Base-by-base conservation (phyloP, 2,797 vertebrate genomes). In the Stomatorhinus walkeri region DNA sequence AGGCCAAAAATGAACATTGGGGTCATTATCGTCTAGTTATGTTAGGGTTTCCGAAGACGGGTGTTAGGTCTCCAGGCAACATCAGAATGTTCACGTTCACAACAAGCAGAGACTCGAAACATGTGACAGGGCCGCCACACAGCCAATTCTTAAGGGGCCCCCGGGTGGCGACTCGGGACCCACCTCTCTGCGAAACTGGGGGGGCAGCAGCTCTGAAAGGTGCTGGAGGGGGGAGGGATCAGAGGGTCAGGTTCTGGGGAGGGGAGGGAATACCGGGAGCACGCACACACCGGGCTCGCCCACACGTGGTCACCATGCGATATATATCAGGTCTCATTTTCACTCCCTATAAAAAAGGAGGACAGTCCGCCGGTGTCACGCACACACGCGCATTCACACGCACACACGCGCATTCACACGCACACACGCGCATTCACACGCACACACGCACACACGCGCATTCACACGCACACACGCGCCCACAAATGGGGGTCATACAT, bases 401-500 rank as follows among this genome's bases (percentile, higher is more conserved):
- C 87, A 22, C 36, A 88, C 46, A 32, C n/a, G 10, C 52, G 81
- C 85, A 54, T 4, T 0, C 43, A 0, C 43, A 43, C 1, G 2
- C 87, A 22, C 36, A 88, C 46, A 32, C n/a, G 10, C 52, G 81
- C 85, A 54, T 3, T 6, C 87, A n/a, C n/a, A n/a, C n/a, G n/a
- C n/a, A n/a, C 40, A 40, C 87, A 85, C 87, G 36, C 46, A 76
- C 56, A 43, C 81, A n/a, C 36, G 85, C 81, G 43, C 61, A 54
- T 4, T 0, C 43, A 0, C 43, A 43, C 1, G 2, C 87, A 22
- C 36, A 88, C 46, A 32, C n/a, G 10, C 52, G 81, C 85, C 76
- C 64, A 84, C 32, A 85, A 85, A 19, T 22, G 51, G 90, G 1
- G 36, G 48, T 28, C 89, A 94, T 95, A 95, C 95, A 93, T 95